A percentile compares a stretch with the other conserved stretches of the same genome.
Evolutionary conservation across 2,113 vertebrate species (phyloP).

Genomic region (Brachypodius melanocephalos): DNA sequence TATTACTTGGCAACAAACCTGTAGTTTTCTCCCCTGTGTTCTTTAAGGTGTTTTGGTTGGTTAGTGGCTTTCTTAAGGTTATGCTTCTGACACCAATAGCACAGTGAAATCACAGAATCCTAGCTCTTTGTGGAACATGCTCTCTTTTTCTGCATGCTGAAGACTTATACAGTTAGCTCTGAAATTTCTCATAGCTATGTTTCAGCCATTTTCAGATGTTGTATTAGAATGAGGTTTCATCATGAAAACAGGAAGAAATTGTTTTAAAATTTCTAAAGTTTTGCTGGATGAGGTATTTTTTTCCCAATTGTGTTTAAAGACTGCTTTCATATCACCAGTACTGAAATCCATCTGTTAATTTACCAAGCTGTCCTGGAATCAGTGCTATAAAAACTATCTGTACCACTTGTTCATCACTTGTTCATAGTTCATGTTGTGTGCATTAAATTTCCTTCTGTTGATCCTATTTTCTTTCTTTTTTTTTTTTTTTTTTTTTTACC

Average conservation of each 20-base stretch:
- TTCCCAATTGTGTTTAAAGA: not conserved
- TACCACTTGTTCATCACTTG: not conserved
- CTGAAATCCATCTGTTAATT: not conserved
- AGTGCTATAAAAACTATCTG: not conserved
- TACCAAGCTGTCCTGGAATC: not conserved
- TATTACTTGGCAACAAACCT: not conserved
- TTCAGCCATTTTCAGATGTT: not conserved
- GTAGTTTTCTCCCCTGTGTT: not conserved
- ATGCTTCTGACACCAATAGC: not conserved
- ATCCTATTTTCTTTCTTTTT: not conserved
- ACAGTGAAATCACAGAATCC: not conserved
- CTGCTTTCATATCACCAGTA: not conserved
- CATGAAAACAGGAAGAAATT: not conserved
- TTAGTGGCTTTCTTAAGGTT: not conserved
- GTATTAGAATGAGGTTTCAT: not conserved
- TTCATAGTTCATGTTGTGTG: not conserved
- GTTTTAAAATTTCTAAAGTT: not conserved
- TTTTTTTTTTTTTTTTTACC: not conserved
- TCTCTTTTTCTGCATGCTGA: not conserved
- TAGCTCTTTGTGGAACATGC: not conserved
- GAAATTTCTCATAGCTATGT: not conserved
- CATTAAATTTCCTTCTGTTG: not conserved
- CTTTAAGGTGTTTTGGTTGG: not conserved
- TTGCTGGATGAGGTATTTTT: not conserved
- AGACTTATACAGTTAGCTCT: not conserved